Percentiles rank a stretch among this genome's conserved stretches.
Evolutionary conservation across 2,113 vertebrate species (phyloP).

Genomic region (Gymnocephalus cernua): DNA sequence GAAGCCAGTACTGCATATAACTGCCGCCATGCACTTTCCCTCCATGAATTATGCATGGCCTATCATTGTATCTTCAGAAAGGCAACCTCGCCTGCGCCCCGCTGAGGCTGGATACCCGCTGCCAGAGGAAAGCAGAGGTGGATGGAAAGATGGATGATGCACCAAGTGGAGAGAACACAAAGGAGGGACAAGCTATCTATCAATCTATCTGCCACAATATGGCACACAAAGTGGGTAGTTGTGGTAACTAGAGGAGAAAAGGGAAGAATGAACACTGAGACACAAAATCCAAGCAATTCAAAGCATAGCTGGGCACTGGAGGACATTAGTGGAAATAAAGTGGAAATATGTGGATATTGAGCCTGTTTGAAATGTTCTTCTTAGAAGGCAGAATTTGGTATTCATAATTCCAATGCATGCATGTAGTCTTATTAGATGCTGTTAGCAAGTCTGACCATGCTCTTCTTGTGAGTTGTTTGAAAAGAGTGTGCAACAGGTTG

Average conservation of each 20-base stretch:
- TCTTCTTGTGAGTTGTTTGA: no score
- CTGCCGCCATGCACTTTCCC: background rate
- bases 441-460: no score
- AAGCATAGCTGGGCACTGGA: background rate
- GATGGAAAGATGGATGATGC: conserved; percentile 15
- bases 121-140: background rate
- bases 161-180: conserved; percentile 23
- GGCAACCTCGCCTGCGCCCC: background rate
- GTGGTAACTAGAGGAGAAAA: background rate
- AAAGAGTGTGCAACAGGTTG: no score
- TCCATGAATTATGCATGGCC: conserved; percentile 40
- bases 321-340: background rate
- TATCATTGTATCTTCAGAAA: conserved; percentile 21
- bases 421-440: no score
- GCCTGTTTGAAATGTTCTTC: no score
- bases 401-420: no score
- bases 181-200: conserved; percentile 10
- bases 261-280: background rate
- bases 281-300: background rate
- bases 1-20: background rate
- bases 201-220: background rate
- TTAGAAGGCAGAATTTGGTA: no score
- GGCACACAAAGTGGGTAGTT: background rate
- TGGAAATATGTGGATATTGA: no score
- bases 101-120: conserved; percentile 35